phyloP scores from a whole-genome alignment of 2,113 vertebrate species.

The Carollia perspicillata region DNA sequence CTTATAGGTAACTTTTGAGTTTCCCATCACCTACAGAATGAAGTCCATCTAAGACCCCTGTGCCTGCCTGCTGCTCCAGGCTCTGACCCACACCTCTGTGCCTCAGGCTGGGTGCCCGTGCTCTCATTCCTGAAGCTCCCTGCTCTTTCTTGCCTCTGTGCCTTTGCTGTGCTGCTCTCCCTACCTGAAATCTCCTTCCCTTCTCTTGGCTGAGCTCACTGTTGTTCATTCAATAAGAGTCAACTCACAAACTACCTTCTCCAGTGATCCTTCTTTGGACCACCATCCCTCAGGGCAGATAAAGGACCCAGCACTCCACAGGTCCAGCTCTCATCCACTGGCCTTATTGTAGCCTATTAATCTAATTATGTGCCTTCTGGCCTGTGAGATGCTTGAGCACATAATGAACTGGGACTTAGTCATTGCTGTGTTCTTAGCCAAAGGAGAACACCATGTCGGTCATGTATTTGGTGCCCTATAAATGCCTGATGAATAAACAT shows the following conservation, averaged over 20 bases:
- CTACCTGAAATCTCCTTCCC: neutral
- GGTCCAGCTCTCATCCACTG: neutral
- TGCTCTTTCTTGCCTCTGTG: neutral
- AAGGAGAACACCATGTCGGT: neutral
- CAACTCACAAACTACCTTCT: neutral
- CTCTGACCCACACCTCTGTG: rapidly evolving
- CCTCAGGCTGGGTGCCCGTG: neutral
- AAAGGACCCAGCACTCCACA: neutral
- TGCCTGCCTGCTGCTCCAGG: neutral
- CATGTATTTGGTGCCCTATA: neutral
- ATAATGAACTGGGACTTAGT: neutral
- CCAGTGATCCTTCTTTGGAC: neutral
- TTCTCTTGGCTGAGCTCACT: neutral
- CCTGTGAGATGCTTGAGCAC: neutral
- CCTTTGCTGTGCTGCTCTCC: neutral
- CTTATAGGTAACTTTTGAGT: neutral
- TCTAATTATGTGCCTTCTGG: neutral
- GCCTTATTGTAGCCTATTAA: neutral
- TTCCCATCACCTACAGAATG: neutral
- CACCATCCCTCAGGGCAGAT: neutral
- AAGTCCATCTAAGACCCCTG: neutral
- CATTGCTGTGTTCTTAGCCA: neutral
- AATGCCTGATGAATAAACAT: neutral
- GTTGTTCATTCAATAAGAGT: neutral
- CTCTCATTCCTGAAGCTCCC: neutral